Percentiles rank a stretch among this genome's conserved stretches.
Conservation (phyloP, 2,113 vertebrate genomes). For the Zapornia atra region DNA sequence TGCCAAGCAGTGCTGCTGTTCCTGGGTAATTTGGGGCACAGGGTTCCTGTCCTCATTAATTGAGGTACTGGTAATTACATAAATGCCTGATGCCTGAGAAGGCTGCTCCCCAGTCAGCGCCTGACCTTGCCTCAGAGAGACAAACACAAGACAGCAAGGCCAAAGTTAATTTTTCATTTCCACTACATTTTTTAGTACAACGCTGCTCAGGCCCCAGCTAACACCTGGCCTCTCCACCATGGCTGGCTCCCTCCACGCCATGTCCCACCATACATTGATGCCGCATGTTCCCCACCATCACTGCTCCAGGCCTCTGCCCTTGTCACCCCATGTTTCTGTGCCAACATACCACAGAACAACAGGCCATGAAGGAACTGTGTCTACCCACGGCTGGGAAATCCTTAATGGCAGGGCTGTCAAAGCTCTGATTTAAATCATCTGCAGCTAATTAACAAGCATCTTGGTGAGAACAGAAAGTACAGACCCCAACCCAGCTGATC, state of each 20-base stretch:
- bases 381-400: neutral
- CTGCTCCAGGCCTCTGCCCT: neutral
- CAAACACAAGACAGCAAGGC: too few species aligned
- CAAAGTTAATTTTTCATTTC: neutral
- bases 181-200: neutral
- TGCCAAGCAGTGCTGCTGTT: too few species aligned
- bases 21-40: neutral
- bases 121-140: rapidly evolving
- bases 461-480: neutral
- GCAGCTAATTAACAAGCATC: neutral
- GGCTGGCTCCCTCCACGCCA: rapidly evolving
- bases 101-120: rapidly evolving
- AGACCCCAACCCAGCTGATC: neutral
- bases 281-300: too few species aligned
- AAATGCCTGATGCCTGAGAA: rapidly evolving
- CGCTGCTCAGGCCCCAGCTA: neutral
- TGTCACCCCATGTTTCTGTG: neutral
- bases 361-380: neutral
- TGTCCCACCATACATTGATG: neutral
- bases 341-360: rapidly evolving
- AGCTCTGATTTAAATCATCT: neutral
- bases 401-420: rapidly evolving
- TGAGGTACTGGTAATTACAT: rapidly evolving
- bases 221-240: rapidly evolving
- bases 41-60: neutral